Conservation (phyloP, 2,113 vertebrate species). For the Centrocercus urophasianus region DNA sequence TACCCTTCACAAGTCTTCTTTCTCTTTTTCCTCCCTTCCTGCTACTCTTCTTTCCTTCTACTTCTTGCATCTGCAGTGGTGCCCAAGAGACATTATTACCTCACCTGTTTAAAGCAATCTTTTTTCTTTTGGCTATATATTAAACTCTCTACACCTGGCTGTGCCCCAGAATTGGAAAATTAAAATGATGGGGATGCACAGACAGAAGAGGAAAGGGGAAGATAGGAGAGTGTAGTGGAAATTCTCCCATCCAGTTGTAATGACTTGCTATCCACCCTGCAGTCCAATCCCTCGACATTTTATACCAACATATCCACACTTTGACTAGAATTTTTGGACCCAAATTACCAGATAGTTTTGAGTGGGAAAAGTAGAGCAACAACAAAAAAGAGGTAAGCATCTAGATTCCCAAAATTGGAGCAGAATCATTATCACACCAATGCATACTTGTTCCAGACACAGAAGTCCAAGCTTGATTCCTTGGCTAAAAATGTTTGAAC, state of each 20-base stretch:
- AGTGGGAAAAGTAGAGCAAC: neutral
- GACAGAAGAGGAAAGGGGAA: neutral
- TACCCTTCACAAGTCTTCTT: neutral
- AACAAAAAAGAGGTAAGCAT: neutral
- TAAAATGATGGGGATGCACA: accelerated
- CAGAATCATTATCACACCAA: neutral
- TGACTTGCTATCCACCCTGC: neutral
- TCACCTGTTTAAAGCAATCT: neutral
- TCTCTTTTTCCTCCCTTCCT: neutral
- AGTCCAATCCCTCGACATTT: neutral
- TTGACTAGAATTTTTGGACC: neutral
- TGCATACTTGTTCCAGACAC: neutral
- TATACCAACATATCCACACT: neutral
- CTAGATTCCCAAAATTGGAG: neutral
- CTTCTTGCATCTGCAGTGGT: neutral
- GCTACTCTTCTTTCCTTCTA: neutral
- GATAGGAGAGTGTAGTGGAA: neutral
- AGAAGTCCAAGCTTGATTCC: neutral
- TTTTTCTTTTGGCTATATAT: neutral
- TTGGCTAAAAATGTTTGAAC: neutral
- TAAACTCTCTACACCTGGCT: neutral
- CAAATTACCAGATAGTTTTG: neutral
- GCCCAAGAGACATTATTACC: neutral
- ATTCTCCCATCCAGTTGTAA: neutral
- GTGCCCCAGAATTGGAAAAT: neutral